A percentile compares a stretch with the other conserved stretches of the same genome.
These are phyloP conservation scores for Micromys minutus DNA, from an alignment of 2,113 vertebrate genomes.

Conservation along the genomic window DNA sequence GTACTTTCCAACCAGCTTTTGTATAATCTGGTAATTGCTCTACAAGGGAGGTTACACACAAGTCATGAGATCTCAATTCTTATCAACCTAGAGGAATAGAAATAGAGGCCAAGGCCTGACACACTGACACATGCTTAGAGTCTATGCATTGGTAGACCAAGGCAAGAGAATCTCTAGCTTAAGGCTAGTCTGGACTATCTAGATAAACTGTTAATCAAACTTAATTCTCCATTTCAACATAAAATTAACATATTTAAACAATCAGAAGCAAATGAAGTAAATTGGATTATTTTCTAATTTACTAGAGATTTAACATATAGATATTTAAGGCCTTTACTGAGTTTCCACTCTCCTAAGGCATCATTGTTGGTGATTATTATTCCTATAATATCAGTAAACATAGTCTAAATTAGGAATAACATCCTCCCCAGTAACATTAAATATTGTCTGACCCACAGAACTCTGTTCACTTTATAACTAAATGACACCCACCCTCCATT, in stretches of 20 bases:
- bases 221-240: neutral
- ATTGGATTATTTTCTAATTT: neutral
- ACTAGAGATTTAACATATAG: neutral
- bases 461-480: neutral
- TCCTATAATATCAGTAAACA: neutral
- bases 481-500: neutral
- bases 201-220: neutral
- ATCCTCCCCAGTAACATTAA: neutral
- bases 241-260: constrained; percentile 24
- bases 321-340: neutral
- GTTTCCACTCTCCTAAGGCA: neutral
- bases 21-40: neutral
- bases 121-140: neutral
- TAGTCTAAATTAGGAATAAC: neutral
- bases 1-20: constrained; percentile 9
- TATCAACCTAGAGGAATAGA: neutral
- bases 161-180: neutral
- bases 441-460: neutral
- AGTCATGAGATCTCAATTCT: neutral
- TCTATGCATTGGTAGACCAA: neutral
- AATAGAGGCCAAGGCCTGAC: neutral
- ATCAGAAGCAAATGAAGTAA: neutral
- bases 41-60: neutral
- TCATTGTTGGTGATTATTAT: neutral
- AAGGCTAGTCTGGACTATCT: neutral